These are phyloP conservation scores for Osmoderma eremita DNA, from an alignment of 2,888 invertebrate species.

Conservation along the genomic window DNA sequence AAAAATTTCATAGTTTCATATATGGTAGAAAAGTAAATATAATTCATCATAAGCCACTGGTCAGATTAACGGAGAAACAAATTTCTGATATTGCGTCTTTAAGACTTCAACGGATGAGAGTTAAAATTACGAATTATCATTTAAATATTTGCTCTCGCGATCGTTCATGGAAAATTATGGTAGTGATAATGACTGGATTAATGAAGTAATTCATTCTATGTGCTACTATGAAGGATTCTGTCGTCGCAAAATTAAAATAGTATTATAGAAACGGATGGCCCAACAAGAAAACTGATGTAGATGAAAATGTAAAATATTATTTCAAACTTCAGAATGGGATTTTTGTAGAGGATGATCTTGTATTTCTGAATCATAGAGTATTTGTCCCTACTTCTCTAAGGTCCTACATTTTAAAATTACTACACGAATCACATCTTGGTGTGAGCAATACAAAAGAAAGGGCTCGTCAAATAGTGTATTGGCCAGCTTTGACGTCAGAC, in stretches of 20 bases:
- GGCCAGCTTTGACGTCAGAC: background rate
- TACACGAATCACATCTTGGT: constrained; percentile 46
- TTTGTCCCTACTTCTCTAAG: constrained; percentile 42
- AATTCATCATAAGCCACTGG: too few species aligned
- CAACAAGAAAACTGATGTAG: background rate
- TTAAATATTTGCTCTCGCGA: background rate
- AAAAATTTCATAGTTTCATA: background rate
- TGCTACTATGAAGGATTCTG: background rate
- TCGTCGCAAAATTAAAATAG: constrained; percentile 28
- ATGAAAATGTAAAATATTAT: background rate
- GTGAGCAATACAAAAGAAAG: constrained; percentile 40
- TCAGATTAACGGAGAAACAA: too few species aligned
- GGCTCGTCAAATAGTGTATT: constrained; percentile 27
- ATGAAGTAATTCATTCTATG: background rate
- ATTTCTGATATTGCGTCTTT: background rate
- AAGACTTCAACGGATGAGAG: background rate
- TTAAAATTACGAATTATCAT: too few species aligned
- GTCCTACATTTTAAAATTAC: constrained; percentile 40
- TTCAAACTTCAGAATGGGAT: constrained; percentile 39
- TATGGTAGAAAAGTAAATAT: background rate
- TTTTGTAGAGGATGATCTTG: constrained; percentile 41
- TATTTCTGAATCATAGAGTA: constrained; percentile 42
- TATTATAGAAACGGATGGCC: constrained; percentile 26
- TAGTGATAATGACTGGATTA: background rate
- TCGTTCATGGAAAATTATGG: background rate